Evolutionary conservation across 2,113 vertebrate genomes (phyloP).

Genomic region (Pseudopipra pipra): DNA sequence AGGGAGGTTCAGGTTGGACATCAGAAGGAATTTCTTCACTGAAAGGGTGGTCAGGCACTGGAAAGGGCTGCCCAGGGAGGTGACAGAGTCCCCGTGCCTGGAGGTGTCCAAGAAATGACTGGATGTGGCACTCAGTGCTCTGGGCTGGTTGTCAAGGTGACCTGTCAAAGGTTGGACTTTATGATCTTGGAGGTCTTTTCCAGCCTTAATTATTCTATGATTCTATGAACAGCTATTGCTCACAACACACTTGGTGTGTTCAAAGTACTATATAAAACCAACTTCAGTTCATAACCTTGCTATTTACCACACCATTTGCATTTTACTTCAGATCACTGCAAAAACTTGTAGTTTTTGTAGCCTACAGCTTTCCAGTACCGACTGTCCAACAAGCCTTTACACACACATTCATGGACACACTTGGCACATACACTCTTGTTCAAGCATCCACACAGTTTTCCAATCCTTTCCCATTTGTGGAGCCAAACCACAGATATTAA

Average conservation of each 20-base stretch:
- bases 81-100: rapidly evolving
- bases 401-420: not conserved
- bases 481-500: not conserved
- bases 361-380: not conserved
- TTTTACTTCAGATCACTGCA: not conserved
- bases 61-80: not conserved
- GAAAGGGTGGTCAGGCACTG: rapidly evolving
- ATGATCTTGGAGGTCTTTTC: not conserved
- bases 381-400: not conserved
- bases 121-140: not conserved
- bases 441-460: not conserved
- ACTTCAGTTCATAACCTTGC: not conserved
- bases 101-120: not conserved
- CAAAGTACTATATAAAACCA: not conserved
- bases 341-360: not conserved
- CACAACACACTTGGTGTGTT: not conserved
- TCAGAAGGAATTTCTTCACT: not conserved
- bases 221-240: not conserved
- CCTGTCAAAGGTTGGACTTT: not conserved
- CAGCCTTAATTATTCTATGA: no score
- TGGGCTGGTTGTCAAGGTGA: not conserved
- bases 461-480: not conserved
- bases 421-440: not conserved
- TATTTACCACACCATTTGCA: not conserved
- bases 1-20: not conserved